phyloP scores from a whole-genome alignment of 1,140 invertebrate genomes.

The Yoshiicerus persimilis region DNA sequence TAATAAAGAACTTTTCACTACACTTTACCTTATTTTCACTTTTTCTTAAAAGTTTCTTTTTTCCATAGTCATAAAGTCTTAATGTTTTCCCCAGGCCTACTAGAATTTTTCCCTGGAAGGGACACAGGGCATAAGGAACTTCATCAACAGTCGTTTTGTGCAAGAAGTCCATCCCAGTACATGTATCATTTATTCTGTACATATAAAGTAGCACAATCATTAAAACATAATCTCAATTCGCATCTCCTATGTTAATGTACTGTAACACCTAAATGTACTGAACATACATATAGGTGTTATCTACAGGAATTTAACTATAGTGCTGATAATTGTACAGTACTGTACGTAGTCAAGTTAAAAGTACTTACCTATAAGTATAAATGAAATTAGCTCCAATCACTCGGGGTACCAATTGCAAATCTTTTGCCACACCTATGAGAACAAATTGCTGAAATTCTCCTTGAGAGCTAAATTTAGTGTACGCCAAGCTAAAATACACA shows the following conservation, averaged over 20 bases:
- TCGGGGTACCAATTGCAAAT: conserved; percentile 84
- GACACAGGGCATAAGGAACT: conserved; percentile 82
- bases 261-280: too few species aligned
- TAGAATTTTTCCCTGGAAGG: conserved; percentile 88
- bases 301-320: too few species aligned
- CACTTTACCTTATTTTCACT: conserved; percentile 94
- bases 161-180: conserved; percentile 80
- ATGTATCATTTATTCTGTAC: conserved; percentile 65
- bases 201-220: conserved; percentile 36
- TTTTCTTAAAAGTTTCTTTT: conserved; percentile 93
- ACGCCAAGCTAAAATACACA: conserved; percentile 64
- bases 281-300: too few species aligned
- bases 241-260: too few species aligned
- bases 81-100: conserved; percentile 90
- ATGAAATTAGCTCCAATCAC: conserved; percentile 77
- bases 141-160: conserved; percentile 95
- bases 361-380: conserved; percentile 80
- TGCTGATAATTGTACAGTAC: too few species aligned
- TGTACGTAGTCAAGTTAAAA: conserved; percentile 4
- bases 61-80: conserved; percentile 94
- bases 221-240: conserved; percentile 55
- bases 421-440: conserved; percentile 86
- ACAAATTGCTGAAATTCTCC: conserved; percentile 73
- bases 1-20: neutral
- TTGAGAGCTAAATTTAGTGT: conserved; percentile 71